Evolutionary conservation across 2,888 invertebrate genomes (phyloP).

Genomic region (Drosophila engyochracea): DNA sequence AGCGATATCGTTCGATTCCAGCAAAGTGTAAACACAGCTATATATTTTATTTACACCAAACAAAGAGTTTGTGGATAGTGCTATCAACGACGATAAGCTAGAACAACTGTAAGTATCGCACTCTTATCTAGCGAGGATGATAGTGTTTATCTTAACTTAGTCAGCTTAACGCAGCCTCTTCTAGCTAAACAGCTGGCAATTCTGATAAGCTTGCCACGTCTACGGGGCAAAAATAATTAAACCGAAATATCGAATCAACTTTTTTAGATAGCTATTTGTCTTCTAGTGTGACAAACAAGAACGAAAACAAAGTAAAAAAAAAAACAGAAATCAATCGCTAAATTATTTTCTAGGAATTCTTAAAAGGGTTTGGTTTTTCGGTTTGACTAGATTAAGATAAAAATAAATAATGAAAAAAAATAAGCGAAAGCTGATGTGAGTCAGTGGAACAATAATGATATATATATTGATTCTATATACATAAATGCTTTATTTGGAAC

Average conservation of each 20-base stretch:
- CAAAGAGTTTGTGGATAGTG: not conserved
- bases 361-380: conserved; percentile 15
- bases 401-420: conserved; percentile 5
- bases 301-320: conserved; percentile 16
- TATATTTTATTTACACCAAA: not conserved
- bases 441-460: conserved; percentile 23
- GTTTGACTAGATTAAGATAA: not conserved
- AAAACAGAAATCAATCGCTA: conserved; percentile 13
- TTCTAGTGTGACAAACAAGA: conserved; percentile 7
- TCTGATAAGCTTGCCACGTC: conserved; percentile 24
- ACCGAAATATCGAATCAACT: conserved; percentile 12
- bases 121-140: not conserved
- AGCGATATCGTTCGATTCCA: not conserved
- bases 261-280: conserved; percentile 20
- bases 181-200: conserved; percentile 24
- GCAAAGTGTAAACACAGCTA: not conserved
- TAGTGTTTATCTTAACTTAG: not conserved
- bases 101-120: not conserved
- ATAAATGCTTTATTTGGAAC: conserved; percentile 12
- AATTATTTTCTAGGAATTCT: conserved; percentile 35
- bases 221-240: not conserved
- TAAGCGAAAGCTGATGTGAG: conserved; percentile 15
- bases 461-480: conserved; percentile 12
- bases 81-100: conserved; percentile 4
- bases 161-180: conserved; percentile 26